These are phyloP conservation scores for Galeopsomyia nigrocyanea DNA, from an alignment of 2,888 invertebrate genomes.

Conservation along the genomic window DNA sequence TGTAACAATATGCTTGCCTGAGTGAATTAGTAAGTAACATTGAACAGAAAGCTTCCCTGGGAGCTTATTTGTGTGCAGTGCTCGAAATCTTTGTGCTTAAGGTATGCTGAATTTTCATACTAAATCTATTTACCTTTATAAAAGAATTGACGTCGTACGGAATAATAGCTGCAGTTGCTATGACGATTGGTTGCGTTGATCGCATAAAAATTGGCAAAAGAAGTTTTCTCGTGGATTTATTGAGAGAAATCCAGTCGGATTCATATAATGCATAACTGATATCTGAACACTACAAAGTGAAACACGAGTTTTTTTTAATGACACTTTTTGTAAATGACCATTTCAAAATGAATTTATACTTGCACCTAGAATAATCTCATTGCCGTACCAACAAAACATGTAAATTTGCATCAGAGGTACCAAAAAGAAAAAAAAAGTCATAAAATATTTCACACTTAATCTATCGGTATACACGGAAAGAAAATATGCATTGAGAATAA, in stretches of 20 bases:
- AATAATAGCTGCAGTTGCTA: conserved; percentile 13
- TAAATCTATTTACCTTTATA: conserved; percentile 18
- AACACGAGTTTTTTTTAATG: too few relatives aligned
- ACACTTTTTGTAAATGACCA: too few relatives aligned
- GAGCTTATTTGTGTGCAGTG: neutral
- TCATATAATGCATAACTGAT: too few relatives aligned
- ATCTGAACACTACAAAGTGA: too few relatives aligned
- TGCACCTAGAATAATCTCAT: conserved; percentile 33
- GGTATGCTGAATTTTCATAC: too few relatives aligned
- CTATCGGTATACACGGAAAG: conserved; percentile 12
- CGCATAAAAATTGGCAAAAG: conserved; percentile 16
- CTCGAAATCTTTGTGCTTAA: neutral
- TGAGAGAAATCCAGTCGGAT: conserved; percentile 18
- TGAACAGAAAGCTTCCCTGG: neutral
- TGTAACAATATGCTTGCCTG: too few relatives aligned
- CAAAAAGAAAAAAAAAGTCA: conserved; percentile 14
- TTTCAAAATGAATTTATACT: too few relatives aligned
- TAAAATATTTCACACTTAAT: conserved; percentile 31
- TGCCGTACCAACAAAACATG: conserved; percentile 40
- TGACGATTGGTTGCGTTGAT: conserved; percentile 14
- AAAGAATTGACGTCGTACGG: conserved; percentile 30
- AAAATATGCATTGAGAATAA: conserved; percentile 31
- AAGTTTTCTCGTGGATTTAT: conserved; percentile 22
- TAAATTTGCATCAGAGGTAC: conserved; percentile 32
- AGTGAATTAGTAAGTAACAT: too few relatives aligned